Base-by-base conservation (phyloP, 2,888 invertebrate species). In the Tipula vernalis region DNA sequence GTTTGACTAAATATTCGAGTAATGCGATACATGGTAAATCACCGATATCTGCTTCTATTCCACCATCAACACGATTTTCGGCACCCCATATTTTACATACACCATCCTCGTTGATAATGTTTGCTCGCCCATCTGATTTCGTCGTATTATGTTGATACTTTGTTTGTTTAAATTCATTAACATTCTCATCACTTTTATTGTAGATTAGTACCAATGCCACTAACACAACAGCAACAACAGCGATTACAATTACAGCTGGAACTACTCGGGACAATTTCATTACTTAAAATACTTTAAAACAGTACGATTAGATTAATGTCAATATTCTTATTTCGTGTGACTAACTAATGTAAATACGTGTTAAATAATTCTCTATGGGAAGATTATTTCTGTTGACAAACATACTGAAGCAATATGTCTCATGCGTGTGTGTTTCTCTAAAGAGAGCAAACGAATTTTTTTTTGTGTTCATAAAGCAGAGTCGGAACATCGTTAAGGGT, bases 11-110 rank as follows among this genome's bases (percentile, higher is more conserved):
- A 71, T 71, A 71, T 90, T 94, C 93, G 8, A 95, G 89, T n/a
- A 95, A 90, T 0, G 92, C 93, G 94, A 95, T 94, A 95, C 95
- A 95, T 0, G 94, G 94, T 89, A 94, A 95, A 88, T 95, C 95
- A 88, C 94, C 94, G 0, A 95, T 89, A 0, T 93, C 93, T 0
- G 95, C 93, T 71, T 90, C 89, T 42, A 92, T 92, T 28, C 95
- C 95, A 15, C 95, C 95, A 84, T 94, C 93, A 28, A 71, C 10
- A 5, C 71, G 71, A 71, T 71, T 71, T 28, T 71, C 71, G 3
- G 71, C 1, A 4, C 28, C 28, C 71, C 71, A 71, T 10, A 71
- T 10, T 71, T 71, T 71, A 28, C 71, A 71, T 28, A 8, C 12
- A 3, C 10, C 71, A 0, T 28, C 8, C 10, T 28, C 71, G 10